These are phyloP conservation scores for Paramormyrops kingsleyae DNA, from an alignment of 2,113 vertebrate species.

Conservation along the genomic window DNA sequence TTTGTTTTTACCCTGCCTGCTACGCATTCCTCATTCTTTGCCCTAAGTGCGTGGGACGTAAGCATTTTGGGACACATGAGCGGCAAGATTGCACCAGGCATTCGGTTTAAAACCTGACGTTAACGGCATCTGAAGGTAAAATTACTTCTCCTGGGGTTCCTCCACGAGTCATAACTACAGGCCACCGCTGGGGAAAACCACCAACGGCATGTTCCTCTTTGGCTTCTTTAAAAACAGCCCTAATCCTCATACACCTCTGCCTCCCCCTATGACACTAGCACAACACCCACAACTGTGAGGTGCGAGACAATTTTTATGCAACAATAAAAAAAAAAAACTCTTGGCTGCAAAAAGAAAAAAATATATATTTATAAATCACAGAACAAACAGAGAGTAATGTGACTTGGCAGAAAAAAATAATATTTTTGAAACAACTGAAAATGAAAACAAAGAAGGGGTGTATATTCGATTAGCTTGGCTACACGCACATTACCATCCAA, in stretches of 20 bases:
- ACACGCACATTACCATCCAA: conserved; percentile 42
- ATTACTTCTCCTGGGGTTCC: conserved; percentile 37
- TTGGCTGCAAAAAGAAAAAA: background rate
- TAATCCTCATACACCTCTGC: conserved; percentile 35
- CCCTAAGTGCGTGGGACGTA: conserved; percentile 25
- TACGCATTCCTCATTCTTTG: background rate
- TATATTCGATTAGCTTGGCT: conserved; percentile 47
- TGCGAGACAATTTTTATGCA: conserved; percentile 21
- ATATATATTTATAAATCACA: background rate
- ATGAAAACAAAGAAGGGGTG: conserved; percentile 27
- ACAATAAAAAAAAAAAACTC: background rate
- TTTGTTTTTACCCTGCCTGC: background rate
- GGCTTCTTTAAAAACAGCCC: conserved; percentile 38
- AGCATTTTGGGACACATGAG: conserved; percentile 20
- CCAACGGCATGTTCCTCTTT: background rate
- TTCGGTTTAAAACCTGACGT: conserved; percentile 43
- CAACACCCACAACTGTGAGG: background rate
- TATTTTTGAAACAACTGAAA: conserved; percentile 37
- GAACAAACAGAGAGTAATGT: conserved; percentile 11
- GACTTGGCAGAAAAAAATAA: conserved; percentile 29
- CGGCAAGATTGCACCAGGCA: conserved; percentile 34
- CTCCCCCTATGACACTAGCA: conserved; percentile 27
- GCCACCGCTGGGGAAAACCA: background rate
- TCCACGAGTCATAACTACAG: conserved; percentile 32
- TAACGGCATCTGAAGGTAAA: conserved; percentile 50